Evolutionary conservation across 2,888 invertebrate species (phyloP), one percentile per base, ranked within the genome.

Genomic region (Coleophora deauratella): DNA sequence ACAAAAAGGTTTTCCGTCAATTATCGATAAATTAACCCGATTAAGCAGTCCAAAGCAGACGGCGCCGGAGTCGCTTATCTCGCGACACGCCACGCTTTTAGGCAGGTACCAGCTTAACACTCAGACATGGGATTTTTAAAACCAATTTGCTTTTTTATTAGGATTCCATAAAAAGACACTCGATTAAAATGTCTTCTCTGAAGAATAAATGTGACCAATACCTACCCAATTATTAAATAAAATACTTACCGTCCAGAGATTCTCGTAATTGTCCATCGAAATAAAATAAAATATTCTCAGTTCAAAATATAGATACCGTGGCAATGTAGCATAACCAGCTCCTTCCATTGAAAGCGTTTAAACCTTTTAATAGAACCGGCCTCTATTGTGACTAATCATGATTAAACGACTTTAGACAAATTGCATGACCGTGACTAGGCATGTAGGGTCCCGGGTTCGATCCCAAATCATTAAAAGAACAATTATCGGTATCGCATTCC

Each of bases 11-110:
- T 82, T 79, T 77, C 79, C 84, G 84, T 82, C 84, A 82, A 85
- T 85, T 85, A 85, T 84, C 82, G 84, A 84, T 85, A 84, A 85
- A 85, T 84, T 85, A 85, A 84, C 82, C 79, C 79, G 84, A 85
- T 85, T 85, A 84, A 80, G 72, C 76, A 77, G 68, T 77, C 71
- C 59, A 65, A 60, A 64, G 75, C 74, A 73, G 84, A 77, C 84
- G 82, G 81, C 82, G 82, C 81, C 80, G 80, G 71, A 62, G 56
- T 52, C 71, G 55, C 75, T 81, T 85, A 85, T 85, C 84, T 78
- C 58, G 47, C 69, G 69, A 81, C 81, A 82, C 73, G 80, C 78
- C 76, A 80, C 82, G 81, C 82, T 84, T 81, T 84, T 82, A 81
- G 72, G 76, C 84, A 80, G 82, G 79, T 73, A 77, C 65, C 74